Evolutionary conservation across 2,888 invertebrate species (phyloP), one percentile per base, ranked within the genome.

Genomic region (Eubasilissa splendida): DNA sequence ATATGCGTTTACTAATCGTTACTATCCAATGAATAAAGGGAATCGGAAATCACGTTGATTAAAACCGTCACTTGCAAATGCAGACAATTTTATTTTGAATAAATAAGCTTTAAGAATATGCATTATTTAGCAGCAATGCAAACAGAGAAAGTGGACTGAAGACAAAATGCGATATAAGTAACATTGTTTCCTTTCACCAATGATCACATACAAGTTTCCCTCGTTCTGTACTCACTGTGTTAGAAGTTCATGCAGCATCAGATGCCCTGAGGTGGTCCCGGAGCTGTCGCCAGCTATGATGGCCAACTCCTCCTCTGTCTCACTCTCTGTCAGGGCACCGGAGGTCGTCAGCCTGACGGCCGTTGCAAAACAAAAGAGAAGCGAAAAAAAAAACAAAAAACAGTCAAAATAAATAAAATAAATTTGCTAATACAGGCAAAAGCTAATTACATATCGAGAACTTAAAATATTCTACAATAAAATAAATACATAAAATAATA

Each of bases 291-390:
- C 88, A 0, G 88, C 87, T 8, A 88, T 88, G 70, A 89, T 88
- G 65, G 91, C 88, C 59, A 92, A 88, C 86, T 93, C 93, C 85
- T 94, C 94, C 88, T 95, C 95, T 83, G 94, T 94, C 88, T 95
- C 95, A 87, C 94, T 94, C 91, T 95, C 92, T 86, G 90, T 93
- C 87, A 93, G 94, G 87, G 94, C 88, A 82, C 87, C 88, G 85
- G 86, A 86, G 80, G 91, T 88, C 87, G 91, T 89, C 88, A 87
- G 88, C 88, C 88, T 87, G 85, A 86, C 87, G 86, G 33, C 33
- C 65, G 75, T 52, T 71, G 70, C 70, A 70, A 80, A 70, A 76
- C 59, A 79, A 75, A 65, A 75, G 31, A 58, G 54, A 54, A 77
- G 65, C 63, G 50, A 56, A 58, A 77, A 68, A 77, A 63, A 70